Evolutionary conservation across 2,888 invertebrate species (phyloP).

Genomic region (Conistra vaccinii): DNA sequence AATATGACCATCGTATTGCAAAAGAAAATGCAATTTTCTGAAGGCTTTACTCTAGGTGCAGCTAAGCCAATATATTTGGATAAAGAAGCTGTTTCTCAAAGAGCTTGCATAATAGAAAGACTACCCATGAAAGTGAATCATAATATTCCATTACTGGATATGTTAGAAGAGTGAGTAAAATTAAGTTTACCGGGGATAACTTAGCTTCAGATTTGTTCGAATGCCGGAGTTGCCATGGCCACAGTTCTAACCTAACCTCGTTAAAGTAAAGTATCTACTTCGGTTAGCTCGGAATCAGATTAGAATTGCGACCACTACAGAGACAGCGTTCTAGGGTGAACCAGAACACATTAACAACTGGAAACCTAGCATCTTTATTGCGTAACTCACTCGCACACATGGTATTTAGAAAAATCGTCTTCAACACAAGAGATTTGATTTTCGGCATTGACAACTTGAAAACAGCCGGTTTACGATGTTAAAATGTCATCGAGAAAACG

Average conservation of each 20-base stretch:
- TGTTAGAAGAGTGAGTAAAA: slow-evolving; percentile 14
- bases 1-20: slow-evolving; percentile 33
- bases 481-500: not conserved
- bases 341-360: not conserved
- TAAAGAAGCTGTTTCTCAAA: slow-evolving; percentile 20
- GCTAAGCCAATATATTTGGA: slow-evolving; percentile 25
- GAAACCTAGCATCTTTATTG: not conserved
- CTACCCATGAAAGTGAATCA: slow-evolving; percentile 14
- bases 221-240: not conserved
- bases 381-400: not conserved
- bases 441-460: not conserved
- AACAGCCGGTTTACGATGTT: not conserved
- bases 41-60: slow-evolving; percentile 29
- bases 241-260: slow-evolving; percentile 4
- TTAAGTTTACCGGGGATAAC: not conserved
- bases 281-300: slow-evolving; percentile 17
- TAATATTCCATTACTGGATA: slow-evolving; percentile 10
- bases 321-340: slow-evolving; percentile 3
- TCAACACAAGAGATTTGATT: not conserved
- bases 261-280: not conserved
- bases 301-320: slow-evolving; percentile 15
- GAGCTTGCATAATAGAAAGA: slow-evolving; percentile 12
- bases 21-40: slow-evolving; percentile 53
- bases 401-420: not conserved
- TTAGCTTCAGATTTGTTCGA: not conserved